Evolutionary conservation across 2,888 invertebrate genomes (phyloP), one percentile per base, ranked within the genome.

Genomic region (Phasia obesa): DNA sequence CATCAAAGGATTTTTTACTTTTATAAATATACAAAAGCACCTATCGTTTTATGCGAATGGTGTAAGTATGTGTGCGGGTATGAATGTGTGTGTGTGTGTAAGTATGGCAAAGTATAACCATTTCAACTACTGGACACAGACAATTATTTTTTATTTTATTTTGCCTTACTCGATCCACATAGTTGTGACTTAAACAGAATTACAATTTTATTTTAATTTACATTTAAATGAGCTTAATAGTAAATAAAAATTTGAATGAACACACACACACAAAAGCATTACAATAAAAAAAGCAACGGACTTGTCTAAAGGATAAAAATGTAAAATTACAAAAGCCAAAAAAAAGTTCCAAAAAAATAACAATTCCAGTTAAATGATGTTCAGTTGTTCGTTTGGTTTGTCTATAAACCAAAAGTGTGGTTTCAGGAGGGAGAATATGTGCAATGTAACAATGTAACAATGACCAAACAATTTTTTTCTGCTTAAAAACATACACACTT

Each of bases 131-230:
- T 31, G 57, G 42, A 42, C 42, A 53, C 4, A 21, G 17, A 7
- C 25, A 19, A 17, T 47, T 55, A 13, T 47, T 17, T 44, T 44
- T 44, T 17, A 5, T 38, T 25, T 57, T 35, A n/a, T 38, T 15
- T 25, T 21, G 23, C 15, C 27, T 19, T 17, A 13, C 31, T 69
- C 57, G 64, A 71, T 53, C 67, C 78, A 81, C 55, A 79, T 75
- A 84, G 60, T 77, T 84, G 70, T 78, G 79, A 75, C 87, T 90
- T 88, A 89, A 89, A 89, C 86, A 85, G 88, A 87, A 89, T 89
- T 89, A 89, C 88, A 90, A 89, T 89, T 89, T 89, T 88, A 89
- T 89, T 90, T 89, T 89, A 89, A 89, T 89, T 89, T 89, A 87
- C 89, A 89, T 89, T 89, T 89, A 89, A 89, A 89, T 89, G 88